A percentile compares a stretch with the other conserved stretches of the same genome.
Evolutionary conservation across 2,888 invertebrate species (phyloP).

Genomic region (Leptopilina drosophilae): DNA sequence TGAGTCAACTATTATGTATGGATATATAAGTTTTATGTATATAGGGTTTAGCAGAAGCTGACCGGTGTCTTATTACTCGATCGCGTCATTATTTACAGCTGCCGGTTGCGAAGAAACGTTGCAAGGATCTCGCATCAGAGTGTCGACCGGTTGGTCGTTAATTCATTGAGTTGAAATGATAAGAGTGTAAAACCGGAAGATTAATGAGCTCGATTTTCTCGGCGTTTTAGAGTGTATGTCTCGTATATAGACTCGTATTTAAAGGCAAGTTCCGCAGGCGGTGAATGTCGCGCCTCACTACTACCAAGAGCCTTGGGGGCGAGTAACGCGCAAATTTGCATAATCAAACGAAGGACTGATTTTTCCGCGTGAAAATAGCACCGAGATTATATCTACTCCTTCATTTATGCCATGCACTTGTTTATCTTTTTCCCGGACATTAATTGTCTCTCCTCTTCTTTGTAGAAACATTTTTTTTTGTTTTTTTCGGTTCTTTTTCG

Average conservation of each 20-base stretch:
- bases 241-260: conserved; percentile 17
- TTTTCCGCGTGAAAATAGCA: conserved; percentile 40
- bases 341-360: conserved; percentile 36
- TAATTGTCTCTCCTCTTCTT: background rate
- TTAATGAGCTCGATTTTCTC: conserved; percentile 39
- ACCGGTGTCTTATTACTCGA: conserved; percentile 65
- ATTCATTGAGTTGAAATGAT: conserved; percentile 54
- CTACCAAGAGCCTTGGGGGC: conserved; percentile 27
- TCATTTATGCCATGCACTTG: background rate
- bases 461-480: background rate
- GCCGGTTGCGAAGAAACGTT: conserved; percentile 24
- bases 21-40: background rate
- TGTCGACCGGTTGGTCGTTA: conserved; percentile 48
- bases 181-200: conserved; percentile 43
- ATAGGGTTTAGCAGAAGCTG: conserved; percentile 54
- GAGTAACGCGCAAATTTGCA: conserved; percentile 33
- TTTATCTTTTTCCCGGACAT: conserved; percentile 10
- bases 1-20: conserved; percentile 13
- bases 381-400: conserved; percentile 25
- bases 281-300: conserved; percentile 35
- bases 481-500: too few species aligned
- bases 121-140: background rate
- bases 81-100: conserved; percentile 60
- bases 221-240: conserved; percentile 38
- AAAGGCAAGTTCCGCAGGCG: conserved; percentile 47